phyloP scores from a whole-genome alignment of 1,140 invertebrate species.

The Yoshiicerus persimilis region DNA sequence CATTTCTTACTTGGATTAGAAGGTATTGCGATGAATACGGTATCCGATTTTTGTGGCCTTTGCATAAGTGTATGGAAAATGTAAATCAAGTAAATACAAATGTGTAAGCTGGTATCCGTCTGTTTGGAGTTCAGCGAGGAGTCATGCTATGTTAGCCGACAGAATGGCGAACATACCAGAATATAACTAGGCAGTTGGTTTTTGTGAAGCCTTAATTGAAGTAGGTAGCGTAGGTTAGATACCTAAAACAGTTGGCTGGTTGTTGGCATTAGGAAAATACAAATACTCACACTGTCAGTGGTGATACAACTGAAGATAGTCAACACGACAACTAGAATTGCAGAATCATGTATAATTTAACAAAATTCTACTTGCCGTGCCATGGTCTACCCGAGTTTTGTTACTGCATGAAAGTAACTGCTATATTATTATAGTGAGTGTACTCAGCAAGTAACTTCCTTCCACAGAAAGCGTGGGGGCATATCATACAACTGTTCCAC shows the following conservation, averaged over 20 bases:
- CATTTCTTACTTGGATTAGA: too few species aligned
- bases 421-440: background rate
- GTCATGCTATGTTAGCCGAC: background rate
- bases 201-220: background rate
- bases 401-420: background rate
- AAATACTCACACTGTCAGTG: background rate
- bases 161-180: background rate
- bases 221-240: background rate
- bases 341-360: conserved; percentile 10
- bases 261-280: background rate
- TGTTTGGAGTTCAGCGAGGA: too few species aligned
- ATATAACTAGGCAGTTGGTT: background rate
- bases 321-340: background rate
- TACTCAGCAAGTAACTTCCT: background rate
- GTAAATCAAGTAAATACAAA: too few species aligned
- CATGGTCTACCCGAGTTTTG: background rate
- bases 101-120: too few species aligned
- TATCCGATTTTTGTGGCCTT: too few species aligned
- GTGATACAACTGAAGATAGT: conserved; percentile 7
- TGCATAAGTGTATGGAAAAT: too few species aligned
- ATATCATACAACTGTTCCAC: too few species aligned
- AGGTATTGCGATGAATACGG: too few species aligned
- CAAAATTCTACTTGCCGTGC: background rate
- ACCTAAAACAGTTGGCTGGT: background rate
- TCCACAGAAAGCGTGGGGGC: background rate